Base-by-base conservation (phyloP, 2,888 invertebrate species). In the Macropis europaea region DNA sequence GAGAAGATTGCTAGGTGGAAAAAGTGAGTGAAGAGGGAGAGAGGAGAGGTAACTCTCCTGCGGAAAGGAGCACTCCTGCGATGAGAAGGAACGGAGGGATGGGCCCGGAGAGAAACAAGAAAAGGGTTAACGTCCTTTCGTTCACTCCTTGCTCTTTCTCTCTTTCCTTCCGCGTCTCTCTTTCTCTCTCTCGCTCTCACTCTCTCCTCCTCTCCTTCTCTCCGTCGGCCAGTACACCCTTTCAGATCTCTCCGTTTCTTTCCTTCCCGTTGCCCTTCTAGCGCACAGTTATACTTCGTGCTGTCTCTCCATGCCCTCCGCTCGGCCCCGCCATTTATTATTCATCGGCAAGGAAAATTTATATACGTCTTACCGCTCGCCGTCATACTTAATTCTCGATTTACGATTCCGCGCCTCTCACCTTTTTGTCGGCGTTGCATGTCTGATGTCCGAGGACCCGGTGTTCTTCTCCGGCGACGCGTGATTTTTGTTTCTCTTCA, bases 71-170 rank as follows among this genome's bases (percentile, higher is more conserved):
- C 76, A 74, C 77, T 73, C 70, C 63, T 76, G 77, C 80, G 75
- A 69, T 71, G 74, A 73, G 76, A 75, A 74, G 68, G 60, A 79
- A 66, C 79, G 66, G 63, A 70, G 73, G 70, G 76, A 76, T 70
- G 63, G 76, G 64, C 63, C n/a, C 54, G 63, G 73, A 70, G 73
- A 70, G 76, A 77, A 81, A 78, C 76, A 79, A 81, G 84, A 83
- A 85, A 84, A 85, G 82, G 86, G 85, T 86, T 84, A 86, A 86
- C 84, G 85, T 86, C 85, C 86, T 85, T 86, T 86, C 80, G 79
- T 79, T 83, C 82, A 71, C 72, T 83, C 78, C 80, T 82, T 82
- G 75, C 76, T 69, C 72, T 73, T 64, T 67, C 60, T 74, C 72
- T 67, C 19, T 36, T n/a, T 47, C 63, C 59, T 45, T 52, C 40